Conservation (phyloP, 2,888 invertebrate species). For the Ormia ochracea region DNA sequence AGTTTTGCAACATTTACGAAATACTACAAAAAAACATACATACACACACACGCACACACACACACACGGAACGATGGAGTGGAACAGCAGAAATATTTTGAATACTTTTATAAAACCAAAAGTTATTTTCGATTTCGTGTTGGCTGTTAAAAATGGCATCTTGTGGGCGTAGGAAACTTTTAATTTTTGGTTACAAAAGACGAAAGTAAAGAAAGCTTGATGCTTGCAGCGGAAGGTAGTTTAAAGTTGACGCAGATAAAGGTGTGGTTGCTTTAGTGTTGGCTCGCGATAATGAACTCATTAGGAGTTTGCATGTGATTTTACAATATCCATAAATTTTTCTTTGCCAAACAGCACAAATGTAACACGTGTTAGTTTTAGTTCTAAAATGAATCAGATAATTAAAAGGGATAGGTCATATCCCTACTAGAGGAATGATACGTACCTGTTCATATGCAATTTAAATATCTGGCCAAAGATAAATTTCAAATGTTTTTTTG, state of each 20-base stretch:
- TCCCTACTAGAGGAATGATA: neutral
- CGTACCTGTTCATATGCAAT: neutral
- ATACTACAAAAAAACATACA: neutral
- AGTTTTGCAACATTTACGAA: conserved; percentile 47
- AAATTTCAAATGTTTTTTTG: neutral
- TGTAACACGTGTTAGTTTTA: conserved; percentile 10
- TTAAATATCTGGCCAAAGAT: neutral
- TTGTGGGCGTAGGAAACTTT: conserved; percentile 39
- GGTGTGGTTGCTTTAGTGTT: conserved; percentile 41
- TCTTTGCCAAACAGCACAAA: neutral
- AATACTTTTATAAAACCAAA: neutral
- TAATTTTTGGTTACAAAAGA: conserved; percentile 1
- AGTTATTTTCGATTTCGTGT: conserved; percentile 20
- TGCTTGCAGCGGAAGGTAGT: conserved; percentile 18
- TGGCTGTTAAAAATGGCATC: conserved; percentile 22
- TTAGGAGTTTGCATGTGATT: conserved; percentile 44
- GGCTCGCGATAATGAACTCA: conserved; percentile 46
- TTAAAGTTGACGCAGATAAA: conserved; percentile 23
- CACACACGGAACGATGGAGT: no score
- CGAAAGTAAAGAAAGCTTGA: neutral
- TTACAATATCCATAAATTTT: conserved; percentile 32
- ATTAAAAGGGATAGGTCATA: neutral
- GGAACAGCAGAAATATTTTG: no score
- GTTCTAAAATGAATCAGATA: conserved; percentile 19
- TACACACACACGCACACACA: neutral